These are phyloP conservation scores for Lucilia sericata DNA, from an alignment of 1,140 invertebrate genomes.

Conservation along the genomic window DNA sequence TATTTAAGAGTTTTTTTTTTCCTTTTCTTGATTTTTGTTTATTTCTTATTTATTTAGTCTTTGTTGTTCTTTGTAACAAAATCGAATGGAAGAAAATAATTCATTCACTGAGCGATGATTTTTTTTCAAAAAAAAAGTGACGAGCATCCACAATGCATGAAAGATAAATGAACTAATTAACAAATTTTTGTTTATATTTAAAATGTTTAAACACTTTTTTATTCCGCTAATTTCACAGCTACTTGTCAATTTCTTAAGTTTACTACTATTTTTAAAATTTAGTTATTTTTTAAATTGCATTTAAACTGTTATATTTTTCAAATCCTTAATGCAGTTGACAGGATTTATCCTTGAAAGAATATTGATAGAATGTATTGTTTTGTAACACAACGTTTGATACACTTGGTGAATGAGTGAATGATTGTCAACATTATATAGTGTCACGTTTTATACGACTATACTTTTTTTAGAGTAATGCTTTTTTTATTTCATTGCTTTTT, in stretches of 20 bases:
- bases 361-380: neutral
- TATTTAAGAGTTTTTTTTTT: neutral
- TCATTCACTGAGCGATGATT: neutral
- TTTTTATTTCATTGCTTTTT: neutral
- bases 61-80: neutral
- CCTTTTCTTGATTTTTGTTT: neutral
- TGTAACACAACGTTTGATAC: neutral
- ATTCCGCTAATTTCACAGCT: neutral
- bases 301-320: neutral
- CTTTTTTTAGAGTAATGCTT: constrained; percentile 25
- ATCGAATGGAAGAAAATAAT: neutral
- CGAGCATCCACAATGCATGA: neutral
- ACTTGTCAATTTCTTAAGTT: neutral
- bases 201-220: neutral
- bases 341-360: constrained; percentile 10
- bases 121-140: neutral
- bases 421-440: constrained; percentile 32
- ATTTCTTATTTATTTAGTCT: neutral
- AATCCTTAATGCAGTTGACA: neutral
- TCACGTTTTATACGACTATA: constrained; percentile 29
- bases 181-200: neutral
- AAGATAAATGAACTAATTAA: neutral
- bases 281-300: neutral
- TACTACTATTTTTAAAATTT: neutral
- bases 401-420: constrained; percentile 31